Base-by-base conservation (phyloP, 2,797 vertebrate genomes). In the Intellagama lesueurii region DNA sequence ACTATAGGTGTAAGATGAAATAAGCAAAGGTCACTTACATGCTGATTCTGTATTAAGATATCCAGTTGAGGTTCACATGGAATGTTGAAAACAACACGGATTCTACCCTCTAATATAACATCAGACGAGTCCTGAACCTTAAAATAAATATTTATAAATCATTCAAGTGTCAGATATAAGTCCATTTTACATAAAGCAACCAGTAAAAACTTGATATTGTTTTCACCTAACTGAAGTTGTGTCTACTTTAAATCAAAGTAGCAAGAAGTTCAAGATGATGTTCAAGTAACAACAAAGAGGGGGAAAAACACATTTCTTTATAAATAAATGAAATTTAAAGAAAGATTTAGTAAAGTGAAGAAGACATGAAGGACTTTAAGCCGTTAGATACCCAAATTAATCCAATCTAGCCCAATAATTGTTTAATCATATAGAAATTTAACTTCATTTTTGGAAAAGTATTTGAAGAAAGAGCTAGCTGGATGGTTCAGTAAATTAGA, bases 81-180 rank as follows among this genome's bases (percentile, higher is more conserved):
- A 94, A 99, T 97, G 85, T 91, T 98, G 96, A 99, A 99, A 93
- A 99, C 97, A 84, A 99, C 98, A 40, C 99, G 98, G 88, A 99
- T 97, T 91, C 99, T 98, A n/a, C 98, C 98, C 78, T 99, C 99
- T 94, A 95, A 96, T 90, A 99, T 98, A 95, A 99, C 98, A 92
- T 99, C 99, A 60, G 93, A 96, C 11, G 99, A 99, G 93, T 99
- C 98, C 47, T 98, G 98, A 91, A 99, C 98, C 99, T 99, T 91
- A 56, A 85, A 83, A 78, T 19, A 69, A 89, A 78, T 68, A 8
- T 47, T 79, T 70, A 44, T 60, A 89, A 52, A 14, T 79, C 8
- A 85, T 17, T 72, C n/a, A 69, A 16, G 30, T 8, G 24, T n/a
- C 19, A 66, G 12, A n/a, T 44, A 35, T 73, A 60, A 73, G 24